Percentiles rank a stretch among this genome's conserved stretches.
These are phyloP conservation scores for Lepus europaeus DNA, from an alignment of 2,113 vertebrate species.

Conservation along the genomic window DNA sequence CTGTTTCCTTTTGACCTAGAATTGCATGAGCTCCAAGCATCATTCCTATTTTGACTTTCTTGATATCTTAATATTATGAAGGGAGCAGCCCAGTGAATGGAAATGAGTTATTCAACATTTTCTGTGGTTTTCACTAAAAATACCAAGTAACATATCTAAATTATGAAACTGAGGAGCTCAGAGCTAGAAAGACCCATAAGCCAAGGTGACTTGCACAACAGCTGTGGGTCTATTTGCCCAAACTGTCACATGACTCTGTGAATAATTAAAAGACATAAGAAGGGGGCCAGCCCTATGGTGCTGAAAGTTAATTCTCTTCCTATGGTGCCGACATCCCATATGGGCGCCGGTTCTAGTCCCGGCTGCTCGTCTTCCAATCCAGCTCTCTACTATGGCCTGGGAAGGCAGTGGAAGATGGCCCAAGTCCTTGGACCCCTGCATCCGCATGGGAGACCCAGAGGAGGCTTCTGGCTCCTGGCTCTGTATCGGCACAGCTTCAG, in stretches of 20 bases:
- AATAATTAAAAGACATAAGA: background rate
- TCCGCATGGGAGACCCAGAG: no score
- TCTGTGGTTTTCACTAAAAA: conserved; percentile 37
- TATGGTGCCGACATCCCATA: no score
- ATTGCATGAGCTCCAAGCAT: background rate
- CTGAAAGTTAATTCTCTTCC: no score
- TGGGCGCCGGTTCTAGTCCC: no score
- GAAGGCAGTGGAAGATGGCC: no score
- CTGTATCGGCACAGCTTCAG: no score
- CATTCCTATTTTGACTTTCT: conserved; percentile 6
- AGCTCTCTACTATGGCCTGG: no score
- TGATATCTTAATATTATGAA: conserved; percentile 4
- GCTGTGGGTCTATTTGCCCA: background rate
- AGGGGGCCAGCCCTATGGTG: no score
- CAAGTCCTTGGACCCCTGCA: no score
- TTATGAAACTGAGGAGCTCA: conserved; percentile 4
- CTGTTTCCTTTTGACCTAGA: background rate
- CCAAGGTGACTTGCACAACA: background rate
- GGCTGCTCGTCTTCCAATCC: no score
- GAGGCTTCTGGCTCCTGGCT: no score
- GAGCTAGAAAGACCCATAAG: background rate
- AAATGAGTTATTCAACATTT: background rate
- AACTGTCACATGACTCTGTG: background rate
- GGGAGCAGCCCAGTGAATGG: background rate
- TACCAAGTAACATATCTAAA: background rate